phyloP scores from a whole-genome alignment of 2,888 invertebrate genomes.

The Apantesis nais region DNA sequence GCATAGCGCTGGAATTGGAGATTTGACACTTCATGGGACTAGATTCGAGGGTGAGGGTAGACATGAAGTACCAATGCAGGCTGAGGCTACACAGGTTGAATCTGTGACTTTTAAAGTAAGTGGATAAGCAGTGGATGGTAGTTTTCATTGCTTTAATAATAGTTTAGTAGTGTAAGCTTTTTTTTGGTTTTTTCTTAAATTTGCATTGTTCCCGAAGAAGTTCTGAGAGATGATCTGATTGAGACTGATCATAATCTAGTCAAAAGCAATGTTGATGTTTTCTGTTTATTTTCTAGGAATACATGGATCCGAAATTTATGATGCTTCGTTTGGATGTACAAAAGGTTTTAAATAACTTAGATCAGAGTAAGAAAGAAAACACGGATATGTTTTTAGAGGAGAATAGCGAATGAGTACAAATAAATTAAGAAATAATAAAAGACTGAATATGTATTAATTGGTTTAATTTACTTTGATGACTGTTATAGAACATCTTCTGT shows the following conservation, averaged over 20 bases:
- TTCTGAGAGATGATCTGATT: too few relatives aligned
- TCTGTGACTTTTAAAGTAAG: conserved; percentile 61
- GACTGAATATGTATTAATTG: conserved; percentile 74
- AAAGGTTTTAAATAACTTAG: conserved; percentile 74
- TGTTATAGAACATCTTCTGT: conserved; percentile 69
- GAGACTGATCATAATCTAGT: neutral
- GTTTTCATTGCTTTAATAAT: neutral
- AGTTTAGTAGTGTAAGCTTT: too few relatives aligned
- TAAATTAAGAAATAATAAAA: conserved; percentile 64
- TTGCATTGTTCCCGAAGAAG: neutral
- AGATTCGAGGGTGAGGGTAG: conserved; percentile 18
- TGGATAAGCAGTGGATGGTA: neutral
- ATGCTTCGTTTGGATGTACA: conserved; percentile 80
- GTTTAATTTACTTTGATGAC: conserved; percentile 77
- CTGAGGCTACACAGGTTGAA: conserved; percentile 47
- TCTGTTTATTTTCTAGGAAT: conserved; percentile 66
- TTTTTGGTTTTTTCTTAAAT: too few relatives aligned
- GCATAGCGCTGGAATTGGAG: conserved; percentile 53
- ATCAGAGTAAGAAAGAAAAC: conserved; percentile 62
- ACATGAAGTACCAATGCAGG: conserved; percentile 35
- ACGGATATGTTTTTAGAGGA: conserved; percentile 39
- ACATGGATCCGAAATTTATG: conserved; percentile 81
- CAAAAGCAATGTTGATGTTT: neutral
- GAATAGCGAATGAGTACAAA: conserved; percentile 38
- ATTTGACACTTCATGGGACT: conserved; percentile 35